Evolutionary conservation across 2,888 invertebrate species (phyloP), one percentile per base, ranked within the genome.

Genomic region (Brachylomia viminalis): DNA sequence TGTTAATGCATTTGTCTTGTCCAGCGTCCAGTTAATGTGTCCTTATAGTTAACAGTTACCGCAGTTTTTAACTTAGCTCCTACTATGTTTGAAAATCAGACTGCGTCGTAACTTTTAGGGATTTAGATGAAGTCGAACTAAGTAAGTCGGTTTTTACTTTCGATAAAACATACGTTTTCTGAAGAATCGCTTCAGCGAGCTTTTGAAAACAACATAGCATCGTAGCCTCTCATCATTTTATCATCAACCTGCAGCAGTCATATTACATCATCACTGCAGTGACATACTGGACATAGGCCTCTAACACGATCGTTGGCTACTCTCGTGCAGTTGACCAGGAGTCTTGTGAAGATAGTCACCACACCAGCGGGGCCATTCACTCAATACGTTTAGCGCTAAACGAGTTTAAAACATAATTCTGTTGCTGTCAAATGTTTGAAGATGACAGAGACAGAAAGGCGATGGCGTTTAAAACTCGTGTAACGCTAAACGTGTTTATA

Each of bases 1-100:
- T 15, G 67, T 49, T 85, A 83, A 83, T 85, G 85, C 77, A 62
- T 81, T 83, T 82, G 69, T 85, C 85, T 72, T 85, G 82, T 85
- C 69, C 47, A 4, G 49, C 47, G 75, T 27, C 54, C 33, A 64
- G 65, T 66, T 80, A 73, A 81, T 66, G 54, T 75, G 47, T 54
- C 45, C 77, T 70, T 70, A 66, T n/a, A 72, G 68, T 80, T 80
- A 47, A 23, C 20, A 59, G 49, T 81, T 71, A 61, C 56, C 20
- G 23, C 67, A 42, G 72, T 72, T 72, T 69, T 69, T 54, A 70
- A 85, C 54, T 80, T 71, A 58, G 15, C 3, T 52, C 27, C 23
- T n/a, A 2, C 23, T n/a, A 2, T 59, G 59, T 72, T 72, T 33
- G 38, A 30, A 58, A 72, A 27, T 76, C 27, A 47, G 10, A 17